These are phyloP conservation scores for Mustelus asterias DNA, from an alignment of 2,113 vertebrate species.

Conservation along the genomic window DNA sequence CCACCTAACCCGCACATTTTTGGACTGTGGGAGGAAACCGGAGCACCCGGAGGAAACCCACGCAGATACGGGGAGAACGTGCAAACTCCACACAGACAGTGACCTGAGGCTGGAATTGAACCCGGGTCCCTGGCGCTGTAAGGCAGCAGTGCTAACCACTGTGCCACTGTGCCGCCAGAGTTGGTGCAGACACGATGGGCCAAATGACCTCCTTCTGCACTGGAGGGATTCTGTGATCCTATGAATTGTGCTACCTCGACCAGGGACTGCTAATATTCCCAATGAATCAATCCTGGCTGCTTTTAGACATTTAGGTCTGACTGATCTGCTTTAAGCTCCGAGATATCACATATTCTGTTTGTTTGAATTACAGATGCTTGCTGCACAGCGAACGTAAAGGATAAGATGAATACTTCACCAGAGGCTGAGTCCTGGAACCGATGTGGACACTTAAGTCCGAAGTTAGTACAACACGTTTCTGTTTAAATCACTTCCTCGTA, in stretches of 20 bases:
- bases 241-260: background rate
- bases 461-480: conserved; percentile 50
- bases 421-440: conserved; percentile 50
- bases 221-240: too few relatives aligned
- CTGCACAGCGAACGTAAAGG: conserved; percentile 53
- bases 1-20: too few relatives aligned
- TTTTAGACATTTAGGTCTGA: background rate
- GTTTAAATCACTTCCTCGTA: background rate
- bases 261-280: background rate
- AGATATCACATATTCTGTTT: background rate
- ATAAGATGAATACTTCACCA: conserved; percentile 48
- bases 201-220: too few relatives aligned
- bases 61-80: too few relatives aligned
- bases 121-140: too few relatives aligned
- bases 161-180: too few relatives aligned
- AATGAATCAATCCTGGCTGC: background rate
- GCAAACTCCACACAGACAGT: too few relatives aligned
- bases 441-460: conserved; percentile 57
- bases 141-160: too few relatives aligned
- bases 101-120: too few relatives aligned
- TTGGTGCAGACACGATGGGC: too few relatives aligned
- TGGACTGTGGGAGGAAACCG: too few relatives aligned
- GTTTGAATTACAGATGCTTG: conserved; percentile 52
- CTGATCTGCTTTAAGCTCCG: background rate
- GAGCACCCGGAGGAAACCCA: too few relatives aligned